Conservation (phyloP, 2,888 invertebrate species). For the Hyles lineata region DNA sequence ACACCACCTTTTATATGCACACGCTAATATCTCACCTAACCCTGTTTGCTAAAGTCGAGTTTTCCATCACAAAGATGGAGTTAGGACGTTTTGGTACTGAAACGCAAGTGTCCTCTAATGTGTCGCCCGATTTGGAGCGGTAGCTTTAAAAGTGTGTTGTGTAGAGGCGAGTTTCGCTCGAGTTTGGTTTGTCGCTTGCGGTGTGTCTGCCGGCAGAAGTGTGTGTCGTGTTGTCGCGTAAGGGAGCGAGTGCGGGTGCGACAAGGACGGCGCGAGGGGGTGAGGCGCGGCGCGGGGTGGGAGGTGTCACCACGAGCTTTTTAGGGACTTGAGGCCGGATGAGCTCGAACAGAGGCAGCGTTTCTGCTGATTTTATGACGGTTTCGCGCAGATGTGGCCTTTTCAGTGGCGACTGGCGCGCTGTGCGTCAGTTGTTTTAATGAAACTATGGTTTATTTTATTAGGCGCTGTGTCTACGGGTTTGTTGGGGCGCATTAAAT, state of each 20-base stretch:
- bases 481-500: conserved; percentile 17
- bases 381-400: conserved; percentile 71
- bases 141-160: conserved; percentile 65
- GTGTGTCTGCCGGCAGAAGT: conserved; percentile 61
- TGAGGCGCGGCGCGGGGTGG: conserved; percentile 66
- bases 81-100: conserved; percentile 56
- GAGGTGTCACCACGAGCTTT: conserved; percentile 82
- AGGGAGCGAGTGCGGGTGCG: conserved; percentile 66
- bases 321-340: conserved; percentile 76
- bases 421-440: conserved; percentile 46
- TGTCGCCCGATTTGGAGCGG: conserved; percentile 78
- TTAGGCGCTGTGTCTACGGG: conserved; percentile 15
- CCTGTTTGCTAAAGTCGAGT: conserved; percentile 41
- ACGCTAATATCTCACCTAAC: conserved; percentile 44
- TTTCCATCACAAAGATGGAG: conserved; percentile 37
- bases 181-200: conserved; percentile 62
- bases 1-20: conserved; percentile 62
- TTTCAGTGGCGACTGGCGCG: conserved; percentile 55
- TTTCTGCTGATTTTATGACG: conserved; percentile 71
- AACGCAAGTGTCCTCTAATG: conserved; percentile 78
- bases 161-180: conserved; percentile 70
- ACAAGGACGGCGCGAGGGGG: conserved; percentile 64
- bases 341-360: conserved; percentile 63
- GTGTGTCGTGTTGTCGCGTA: conserved; percentile 79
- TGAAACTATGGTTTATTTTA: conserved; percentile 36